Evolutionary conservation across 2,888 invertebrate species (phyloP), one percentile per base, ranked within the genome.

Genomic region (Elegia similella): DNA sequence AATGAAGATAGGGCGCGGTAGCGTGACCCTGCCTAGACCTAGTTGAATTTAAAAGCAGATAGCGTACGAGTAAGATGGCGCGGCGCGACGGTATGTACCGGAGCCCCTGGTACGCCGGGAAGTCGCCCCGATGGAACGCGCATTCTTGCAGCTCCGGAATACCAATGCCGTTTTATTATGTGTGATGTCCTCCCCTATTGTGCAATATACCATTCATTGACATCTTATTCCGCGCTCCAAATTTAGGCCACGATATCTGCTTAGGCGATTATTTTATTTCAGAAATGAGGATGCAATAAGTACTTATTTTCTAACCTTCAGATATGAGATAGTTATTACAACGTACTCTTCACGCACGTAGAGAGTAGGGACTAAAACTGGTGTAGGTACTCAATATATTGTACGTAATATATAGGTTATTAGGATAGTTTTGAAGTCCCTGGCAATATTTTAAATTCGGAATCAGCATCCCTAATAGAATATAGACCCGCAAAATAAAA

Each of bases 131-230:
- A 60, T 65, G 88, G 88, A 81, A 86, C 84, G 85, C 80, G 80
- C 84, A 89, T 90, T 89, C 89, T 80, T 82, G 81, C 73, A 80
- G 77, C 81, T 74, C 75, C 83, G 72, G 86, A 84, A 90, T 90
- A 84, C 90, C 90, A 81, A 84, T 80, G 84, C 76, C 82, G 79
- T 87, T 86, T 88, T 88, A 89, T 88, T 87, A 87, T 90, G 88
- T 88, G 86, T 85, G 86, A 88, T 85, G 82, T 82, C 75, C 75
- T 67, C 75, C 77, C 71, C 78, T 75, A 84, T 84, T 86, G 84
- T 78, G 82, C 78, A 72, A 80, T 82, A 82, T 80, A 73, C 70
- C 66, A 67, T 72, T 69, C 78, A 82, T 81, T 82, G 78, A 84
- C 76, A 74, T 83, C 83, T 80, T 75, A 79, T 78, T 80, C 70